Conservation (phyloP, 2,797 vertebrate genomes). For the Vultur gryphus region DNA sequence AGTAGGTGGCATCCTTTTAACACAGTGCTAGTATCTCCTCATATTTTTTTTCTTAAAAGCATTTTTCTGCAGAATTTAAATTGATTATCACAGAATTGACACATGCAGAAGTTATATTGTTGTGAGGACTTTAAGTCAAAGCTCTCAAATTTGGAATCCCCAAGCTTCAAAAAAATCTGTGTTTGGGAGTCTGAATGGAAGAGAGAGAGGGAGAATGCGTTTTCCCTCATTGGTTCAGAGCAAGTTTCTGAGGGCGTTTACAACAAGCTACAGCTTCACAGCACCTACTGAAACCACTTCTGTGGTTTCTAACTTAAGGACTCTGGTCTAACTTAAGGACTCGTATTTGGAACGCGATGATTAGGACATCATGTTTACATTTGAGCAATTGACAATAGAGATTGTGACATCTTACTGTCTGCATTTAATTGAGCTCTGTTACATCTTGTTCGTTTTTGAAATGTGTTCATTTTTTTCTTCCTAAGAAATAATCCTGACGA, state of each 20-base stretch:
- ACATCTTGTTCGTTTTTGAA: not conserved
- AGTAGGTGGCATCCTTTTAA: conserved; percentile 75
- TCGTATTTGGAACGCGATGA: not conserved
- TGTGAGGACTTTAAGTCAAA: not conserved
- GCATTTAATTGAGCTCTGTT: not conserved
- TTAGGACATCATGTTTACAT: not conserved
- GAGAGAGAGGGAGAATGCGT: not conserved
- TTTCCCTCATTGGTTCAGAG: not conserved
- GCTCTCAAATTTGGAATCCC: not conserved
- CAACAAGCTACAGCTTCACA: not conserved
- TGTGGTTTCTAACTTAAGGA: not conserved
- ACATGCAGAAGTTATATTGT: not conserved
- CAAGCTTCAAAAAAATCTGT: not conserved
- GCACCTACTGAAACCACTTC: not conserved
- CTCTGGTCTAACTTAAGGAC: not conserved
- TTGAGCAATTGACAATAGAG: not conserved
- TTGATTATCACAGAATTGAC: not conserved
- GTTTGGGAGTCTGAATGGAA: not conserved
- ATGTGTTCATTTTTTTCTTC: not conserved
- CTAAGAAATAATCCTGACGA: not conserved
- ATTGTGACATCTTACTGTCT: not conserved
- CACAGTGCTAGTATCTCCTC: conserved; percentile 3
- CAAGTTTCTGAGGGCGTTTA: not conserved
- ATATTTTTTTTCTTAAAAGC: not conserved
- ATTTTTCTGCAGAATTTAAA: not conserved